A percentile compares a stretch with the other conserved stretches of the same genome.
These are phyloP conservation scores for Scortum barcoo DNA, from an alignment of 2,113 vertebrate species.

Conservation along the genomic window DNA sequence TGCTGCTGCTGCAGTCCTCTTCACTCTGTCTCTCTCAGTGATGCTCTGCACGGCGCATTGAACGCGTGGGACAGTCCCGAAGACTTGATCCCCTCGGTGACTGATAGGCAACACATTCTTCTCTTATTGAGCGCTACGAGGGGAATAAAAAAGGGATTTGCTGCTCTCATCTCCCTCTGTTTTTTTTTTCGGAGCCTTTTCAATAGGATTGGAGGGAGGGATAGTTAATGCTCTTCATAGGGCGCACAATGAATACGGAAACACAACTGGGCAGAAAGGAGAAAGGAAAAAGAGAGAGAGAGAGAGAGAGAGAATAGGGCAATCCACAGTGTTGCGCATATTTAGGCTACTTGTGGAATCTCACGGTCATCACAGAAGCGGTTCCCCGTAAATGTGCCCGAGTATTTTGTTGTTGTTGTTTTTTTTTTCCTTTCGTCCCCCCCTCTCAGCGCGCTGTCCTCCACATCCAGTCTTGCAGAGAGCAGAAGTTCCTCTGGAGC, in stretches of 20 bases:
- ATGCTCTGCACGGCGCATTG: constrained; percentile 85
- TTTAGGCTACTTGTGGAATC: constrained; percentile 75
- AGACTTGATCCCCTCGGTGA: constrained; percentile 88
- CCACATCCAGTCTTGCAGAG: constrained; percentile 58
- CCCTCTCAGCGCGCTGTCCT: constrained; percentile 52
- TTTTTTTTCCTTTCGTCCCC: constrained; percentile 14
- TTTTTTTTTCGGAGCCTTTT: constrained; percentile 84
- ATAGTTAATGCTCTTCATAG: constrained; percentile 89
- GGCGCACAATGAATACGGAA: constrained; percentile 86
- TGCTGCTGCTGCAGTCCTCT: constrained; percentile 72
- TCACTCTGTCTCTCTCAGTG: constrained; percentile 83
- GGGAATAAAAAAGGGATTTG: constrained; percentile 91
- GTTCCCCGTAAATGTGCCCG: constrained; percentile 62
- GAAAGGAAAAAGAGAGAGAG: constrained; percentile 64
- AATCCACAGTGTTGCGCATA: constrained; percentile 79
- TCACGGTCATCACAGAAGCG: constrained; percentile 75
- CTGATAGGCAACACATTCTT: constrained; percentile 92
- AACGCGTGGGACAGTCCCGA: constrained; percentile 86
- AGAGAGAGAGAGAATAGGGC: constrained; percentile 58
- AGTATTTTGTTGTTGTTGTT: too few relatives aligned
- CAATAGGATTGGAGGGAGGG: constrained; percentile 88
- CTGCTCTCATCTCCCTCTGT: constrained; percentile 89
- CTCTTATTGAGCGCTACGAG: constrained; percentile 91
- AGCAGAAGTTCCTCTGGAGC: constrained; percentile 62
- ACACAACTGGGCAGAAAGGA: constrained; percentile 79